phyloP scores from a whole-genome alignment of 2,888 invertebrate genomes.

The Stomorhina lunata region DNA sequence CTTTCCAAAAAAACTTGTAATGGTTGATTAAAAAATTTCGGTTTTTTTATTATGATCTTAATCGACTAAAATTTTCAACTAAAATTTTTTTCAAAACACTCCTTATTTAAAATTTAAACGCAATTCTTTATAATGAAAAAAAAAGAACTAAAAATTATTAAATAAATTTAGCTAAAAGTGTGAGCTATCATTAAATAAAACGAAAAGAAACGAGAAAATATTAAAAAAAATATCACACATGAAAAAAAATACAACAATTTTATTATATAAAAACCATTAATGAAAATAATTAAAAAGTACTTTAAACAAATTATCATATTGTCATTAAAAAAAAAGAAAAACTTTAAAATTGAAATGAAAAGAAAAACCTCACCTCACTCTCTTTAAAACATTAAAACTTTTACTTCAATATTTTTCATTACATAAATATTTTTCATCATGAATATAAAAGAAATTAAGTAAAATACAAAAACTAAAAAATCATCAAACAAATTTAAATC shows the following conservation, averaged over 20 bases:
- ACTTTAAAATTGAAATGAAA: neutral
- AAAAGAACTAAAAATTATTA: neutral
- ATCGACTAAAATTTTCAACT: too few relatives aligned
- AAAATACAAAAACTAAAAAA: neutral
- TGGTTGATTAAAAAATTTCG: too few relatives aligned
- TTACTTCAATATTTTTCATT: neutral
- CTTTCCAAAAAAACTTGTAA: too few relatives aligned
- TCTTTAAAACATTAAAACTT: neutral
- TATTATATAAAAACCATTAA: neutral
- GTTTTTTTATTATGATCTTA: too few relatives aligned
- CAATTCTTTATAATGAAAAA: slow-evolving; percentile 8
- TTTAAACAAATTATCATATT: neutral
- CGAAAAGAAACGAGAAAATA: slow-evolving; percentile 24
- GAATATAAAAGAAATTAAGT: neutral
- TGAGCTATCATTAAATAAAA: slow-evolving; percentile 20
- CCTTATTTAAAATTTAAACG: slow-evolving; percentile 15
- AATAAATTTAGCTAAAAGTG: neutral
- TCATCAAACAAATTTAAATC: slow-evolving; percentile 12
- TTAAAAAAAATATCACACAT: slow-evolving; percentile 14
- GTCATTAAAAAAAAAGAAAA: neutral
- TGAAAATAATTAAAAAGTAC: neutral
- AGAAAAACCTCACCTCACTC: slow-evolving; percentile 37
- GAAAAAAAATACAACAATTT: neutral
- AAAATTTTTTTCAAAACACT: too few relatives aligned
- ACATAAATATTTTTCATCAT: too few relatives aligned